Evolutionary conservation across 2,888 invertebrate genomes (phyloP).

Genomic region (Hypsopygia costalis): DNA sequence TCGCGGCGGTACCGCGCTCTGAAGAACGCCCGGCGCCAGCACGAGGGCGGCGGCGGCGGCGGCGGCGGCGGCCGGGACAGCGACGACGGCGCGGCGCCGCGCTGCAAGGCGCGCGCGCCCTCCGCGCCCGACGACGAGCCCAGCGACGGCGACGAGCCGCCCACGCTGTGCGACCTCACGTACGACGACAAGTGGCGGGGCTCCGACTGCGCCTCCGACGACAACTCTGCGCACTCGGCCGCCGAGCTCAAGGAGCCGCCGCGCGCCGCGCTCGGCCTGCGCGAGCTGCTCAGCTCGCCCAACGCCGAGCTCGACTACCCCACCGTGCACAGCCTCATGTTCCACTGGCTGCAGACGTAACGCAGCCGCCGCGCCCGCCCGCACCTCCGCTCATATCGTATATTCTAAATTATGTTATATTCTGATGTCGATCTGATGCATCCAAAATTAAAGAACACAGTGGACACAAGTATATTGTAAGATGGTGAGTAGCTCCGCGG

Average conservation of each 20-base stretch:
- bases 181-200: conserved; percentile 64
- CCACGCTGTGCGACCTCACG: conserved; percentile 63
- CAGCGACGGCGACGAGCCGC: conserved; percentile 68
- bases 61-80: conserved; percentile 37
- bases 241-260: conserved; percentile 14
- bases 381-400: conserved; percentile 25
- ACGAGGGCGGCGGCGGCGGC: conserved; percentile 52
- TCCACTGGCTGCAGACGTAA: conserved; percentile 78
- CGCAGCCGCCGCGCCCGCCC: conserved; percentile 25
- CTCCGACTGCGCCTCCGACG: conserved; percentile 67
- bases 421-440: conserved; percentile 10
- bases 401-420: conserved; percentile 20
- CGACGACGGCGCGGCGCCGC: conserved; percentile 35
- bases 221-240: conserved; percentile 65
- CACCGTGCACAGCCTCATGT: conserved; percentile 75
- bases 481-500: conserved; percentile 30
- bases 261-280: conserved; percentile 29
- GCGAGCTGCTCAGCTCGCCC: conserved; percentile 64
- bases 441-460: conserved; percentile 11
- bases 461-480: conserved; percentile 4
- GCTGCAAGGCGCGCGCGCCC: conserved; percentile 43
- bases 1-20: conserved; percentile 68
- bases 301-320: conserved; percentile 72
- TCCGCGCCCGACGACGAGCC: conserved; percentile 50
- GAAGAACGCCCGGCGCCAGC: conserved; percentile 68